phyloP scores from a whole-genome alignment of 2,797 vertebrate genomes.

The Eidolon dupreanum region DNA sequence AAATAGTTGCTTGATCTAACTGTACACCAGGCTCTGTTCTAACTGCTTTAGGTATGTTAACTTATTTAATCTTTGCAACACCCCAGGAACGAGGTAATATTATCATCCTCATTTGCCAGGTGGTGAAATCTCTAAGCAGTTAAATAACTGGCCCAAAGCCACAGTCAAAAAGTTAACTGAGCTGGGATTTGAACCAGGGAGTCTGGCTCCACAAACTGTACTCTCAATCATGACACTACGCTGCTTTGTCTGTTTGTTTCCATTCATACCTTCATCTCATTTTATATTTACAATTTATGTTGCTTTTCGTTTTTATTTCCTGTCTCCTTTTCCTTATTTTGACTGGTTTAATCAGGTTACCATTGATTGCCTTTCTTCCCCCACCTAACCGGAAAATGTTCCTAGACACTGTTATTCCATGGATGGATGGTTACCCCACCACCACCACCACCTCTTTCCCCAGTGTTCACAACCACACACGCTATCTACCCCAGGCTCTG shows the following conservation, averaged over 20 bases:
- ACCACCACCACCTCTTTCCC: too few species aligned
- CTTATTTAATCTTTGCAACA: neutral
- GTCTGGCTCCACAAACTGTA: neutral
- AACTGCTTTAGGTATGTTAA: neutral
- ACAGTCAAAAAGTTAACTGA: neutral
- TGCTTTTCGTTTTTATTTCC: neutral
- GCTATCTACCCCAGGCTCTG: accelerated
- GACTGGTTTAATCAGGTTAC: neutral
- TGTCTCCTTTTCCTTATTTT: neutral
- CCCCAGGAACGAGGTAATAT: neutral
- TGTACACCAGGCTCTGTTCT: neutral
- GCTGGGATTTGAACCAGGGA: neutral
- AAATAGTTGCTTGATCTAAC: neutral
- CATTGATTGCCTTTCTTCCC: neutral
- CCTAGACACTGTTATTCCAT: neutral
- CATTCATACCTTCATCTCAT: neutral
- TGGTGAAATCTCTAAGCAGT: neutral
- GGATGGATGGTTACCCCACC: neutral
- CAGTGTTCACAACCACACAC: accelerated
- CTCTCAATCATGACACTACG: neutral
- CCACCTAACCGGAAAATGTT: neutral
- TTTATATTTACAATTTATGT: neutral
- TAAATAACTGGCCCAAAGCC: neutral
- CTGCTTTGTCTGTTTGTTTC: too few species aligned
- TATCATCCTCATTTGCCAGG: neutral